phyloP scores from a whole-genome alignment of 2,113 vertebrate genomes.

The Ctenodactylus gundi region DNA sequence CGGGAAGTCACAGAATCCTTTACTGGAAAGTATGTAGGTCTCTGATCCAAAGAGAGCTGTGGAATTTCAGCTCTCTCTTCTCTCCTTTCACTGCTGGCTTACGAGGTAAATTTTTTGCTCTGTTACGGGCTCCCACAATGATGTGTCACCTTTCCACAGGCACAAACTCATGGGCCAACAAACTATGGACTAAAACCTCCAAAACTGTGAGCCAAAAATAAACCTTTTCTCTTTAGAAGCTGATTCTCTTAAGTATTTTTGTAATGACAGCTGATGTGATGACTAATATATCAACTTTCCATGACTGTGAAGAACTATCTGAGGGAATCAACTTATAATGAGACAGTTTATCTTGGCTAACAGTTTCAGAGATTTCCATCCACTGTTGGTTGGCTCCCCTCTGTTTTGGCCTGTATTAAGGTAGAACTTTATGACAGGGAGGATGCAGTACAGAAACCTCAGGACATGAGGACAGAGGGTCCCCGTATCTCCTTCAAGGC shows the following conservation, averaged over 20 bases:
- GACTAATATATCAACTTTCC: not conserved
- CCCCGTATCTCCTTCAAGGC: not conserved
- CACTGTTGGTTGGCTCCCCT: not conserved
- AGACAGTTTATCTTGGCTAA: not conserved
- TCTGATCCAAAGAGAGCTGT: rapidly evolving
- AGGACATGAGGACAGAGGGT: not conserved
- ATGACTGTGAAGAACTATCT: not conserved
- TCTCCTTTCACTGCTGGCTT: not conserved
- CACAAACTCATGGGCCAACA: not conserved
- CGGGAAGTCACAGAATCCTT: not conserved
- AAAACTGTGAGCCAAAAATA: not conserved
- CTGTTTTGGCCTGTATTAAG: not conserved
- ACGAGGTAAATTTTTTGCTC: not conserved
- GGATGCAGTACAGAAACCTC: rapidly evolving
- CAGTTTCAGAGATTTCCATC: not conserved
- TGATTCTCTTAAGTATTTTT: not conserved
- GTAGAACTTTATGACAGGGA: not conserved
- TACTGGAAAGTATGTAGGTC: not conserved
- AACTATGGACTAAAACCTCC: no score
- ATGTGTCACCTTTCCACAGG: not conserved
- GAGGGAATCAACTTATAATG: not conserved
- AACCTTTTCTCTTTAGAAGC: not conserved
- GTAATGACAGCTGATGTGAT: not conserved
- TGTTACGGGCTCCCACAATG: not conserved
- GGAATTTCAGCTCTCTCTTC: not conserved